These are phyloP conservation scores for Platygyra sinensis DNA, from an alignment of 64 coral and sea anemone species.

Conservation along the genomic window DNA sequence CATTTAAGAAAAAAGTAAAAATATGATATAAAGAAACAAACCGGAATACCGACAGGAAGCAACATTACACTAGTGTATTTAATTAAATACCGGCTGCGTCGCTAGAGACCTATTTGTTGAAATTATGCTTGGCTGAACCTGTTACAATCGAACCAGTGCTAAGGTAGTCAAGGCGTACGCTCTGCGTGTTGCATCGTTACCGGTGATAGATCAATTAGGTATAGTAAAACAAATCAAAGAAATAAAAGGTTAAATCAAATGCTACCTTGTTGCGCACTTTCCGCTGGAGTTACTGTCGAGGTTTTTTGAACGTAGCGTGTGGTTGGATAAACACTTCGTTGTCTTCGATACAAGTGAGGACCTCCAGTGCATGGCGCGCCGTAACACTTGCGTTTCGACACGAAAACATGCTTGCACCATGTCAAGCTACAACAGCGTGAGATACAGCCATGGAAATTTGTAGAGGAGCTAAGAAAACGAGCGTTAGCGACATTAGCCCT, in stretches of 20 bases:
- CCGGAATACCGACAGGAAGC: not conserved
- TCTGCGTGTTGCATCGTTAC: not conserved
- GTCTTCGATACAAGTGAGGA: not conserved
- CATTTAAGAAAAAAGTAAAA: not conserved
- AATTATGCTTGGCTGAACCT: not conserved
- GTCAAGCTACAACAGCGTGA: slow-evolving; percentile 39
- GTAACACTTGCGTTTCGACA: slow-evolving; percentile 35
- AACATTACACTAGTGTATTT: not conserved
- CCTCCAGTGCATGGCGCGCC: not conserved
- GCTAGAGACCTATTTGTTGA: not conserved
- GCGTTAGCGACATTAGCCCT: not conserved
- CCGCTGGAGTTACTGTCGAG: not conserved
- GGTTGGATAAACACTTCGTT: not conserved
- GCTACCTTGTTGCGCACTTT: not conserved
- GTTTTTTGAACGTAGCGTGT: too few species aligned
- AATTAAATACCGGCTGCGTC: slow-evolving; percentile 16
- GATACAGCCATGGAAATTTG: slow-evolving; percentile 13
- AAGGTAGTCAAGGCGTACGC: not conserved
- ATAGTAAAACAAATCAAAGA: not conserved
- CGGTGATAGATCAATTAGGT: not conserved
- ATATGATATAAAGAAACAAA: not conserved
- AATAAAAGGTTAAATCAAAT: not conserved
- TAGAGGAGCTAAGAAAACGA: not conserved
- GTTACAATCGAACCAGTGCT: not conserved
- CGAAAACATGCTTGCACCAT: slow-evolving; percentile 59